phyloP scores from a whole-genome alignment of 2,888 invertebrate genomes.

The Apocheima hispidaria region DNA sequence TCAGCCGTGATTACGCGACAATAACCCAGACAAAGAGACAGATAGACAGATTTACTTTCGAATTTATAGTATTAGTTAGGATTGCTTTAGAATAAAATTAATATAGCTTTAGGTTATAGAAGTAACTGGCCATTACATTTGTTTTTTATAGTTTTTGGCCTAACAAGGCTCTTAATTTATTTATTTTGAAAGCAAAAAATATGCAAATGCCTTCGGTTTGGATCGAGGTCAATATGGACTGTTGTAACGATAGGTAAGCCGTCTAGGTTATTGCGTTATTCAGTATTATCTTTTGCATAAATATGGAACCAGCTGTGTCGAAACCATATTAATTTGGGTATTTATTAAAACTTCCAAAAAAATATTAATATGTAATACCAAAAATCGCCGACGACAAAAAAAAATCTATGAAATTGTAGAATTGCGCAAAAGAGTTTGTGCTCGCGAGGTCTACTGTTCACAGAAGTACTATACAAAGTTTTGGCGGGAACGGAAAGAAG shows the following conservation, averaged over 20 bases:
- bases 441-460: too few relatives aligned
- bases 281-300: not conserved
- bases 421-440: too few relatives aligned
- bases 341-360: not conserved
- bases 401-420: too few relatives aligned
- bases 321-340: not conserved
- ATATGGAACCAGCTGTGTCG: not conserved
- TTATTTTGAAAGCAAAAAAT: conserved; percentile 23
- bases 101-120: not conserved
- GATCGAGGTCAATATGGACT: conserved; percentile 43
- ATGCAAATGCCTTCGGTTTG: conserved; percentile 19
- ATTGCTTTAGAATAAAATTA: not conserved
- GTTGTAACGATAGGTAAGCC: conserved; percentile 30
- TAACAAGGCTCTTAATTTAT: conserved; percentile 16
- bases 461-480: too few relatives aligned
- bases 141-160: conserved; percentile 12
- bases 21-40: too few relatives aligned
- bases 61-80: not conserved
- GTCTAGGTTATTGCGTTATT: conserved; percentile 19
- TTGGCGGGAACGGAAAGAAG: too few relatives aligned
- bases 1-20: too few relatives aligned
- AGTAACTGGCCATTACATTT: not conserved
- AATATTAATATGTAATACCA: too few relatives aligned
- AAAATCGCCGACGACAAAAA: too few relatives aligned
- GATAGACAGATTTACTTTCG: not conserved